Evolutionary conservation across 2,797 vertebrate species (phyloP).

Genomic region (Pipistrellus pipistrellus): DNA sequence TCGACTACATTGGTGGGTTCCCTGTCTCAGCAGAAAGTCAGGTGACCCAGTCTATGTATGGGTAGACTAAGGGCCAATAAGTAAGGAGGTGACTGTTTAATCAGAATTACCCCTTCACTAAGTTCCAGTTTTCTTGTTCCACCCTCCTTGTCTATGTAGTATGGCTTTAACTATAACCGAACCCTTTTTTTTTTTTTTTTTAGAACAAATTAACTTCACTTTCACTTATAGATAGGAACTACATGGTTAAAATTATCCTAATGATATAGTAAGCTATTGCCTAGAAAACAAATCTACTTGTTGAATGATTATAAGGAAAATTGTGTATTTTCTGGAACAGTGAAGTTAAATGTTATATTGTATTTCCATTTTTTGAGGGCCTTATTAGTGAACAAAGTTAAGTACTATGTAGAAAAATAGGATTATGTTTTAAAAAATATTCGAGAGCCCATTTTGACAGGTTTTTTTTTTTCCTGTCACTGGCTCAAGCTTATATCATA

Average conservation of each 20-base stretch:
- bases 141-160: background rate
- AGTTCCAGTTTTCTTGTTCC: background rate
- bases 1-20: background rate
- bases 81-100: background rate
- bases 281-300: slow-evolving; percentile 30
- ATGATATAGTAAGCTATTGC: background rate
- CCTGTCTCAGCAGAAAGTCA: background rate
- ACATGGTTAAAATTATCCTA: background rate
- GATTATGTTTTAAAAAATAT: slow-evolving; percentile 1
- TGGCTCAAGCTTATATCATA: background rate
- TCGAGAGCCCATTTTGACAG: background rate
- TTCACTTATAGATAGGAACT: background rate
- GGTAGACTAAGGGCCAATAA: background rate
- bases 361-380: background rate
- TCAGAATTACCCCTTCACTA: background rate
- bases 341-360: slow-evolving; percentile 3
- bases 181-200: background rate
- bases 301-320: background rate
- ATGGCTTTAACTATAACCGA: background rate
- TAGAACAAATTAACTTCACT: background rate
- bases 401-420: background rate
- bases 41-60: background rate
- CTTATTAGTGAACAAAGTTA: slow-evolving; percentile 19
- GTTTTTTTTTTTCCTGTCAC: background rate
- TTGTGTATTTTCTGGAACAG: background rate